Percentiles rank a stretch among this genome's conserved stretches.
phyloP scores from a whole-genome alignment of 2,113 vertebrate genomes.

The Nothoprocta pentlandii region DNA sequence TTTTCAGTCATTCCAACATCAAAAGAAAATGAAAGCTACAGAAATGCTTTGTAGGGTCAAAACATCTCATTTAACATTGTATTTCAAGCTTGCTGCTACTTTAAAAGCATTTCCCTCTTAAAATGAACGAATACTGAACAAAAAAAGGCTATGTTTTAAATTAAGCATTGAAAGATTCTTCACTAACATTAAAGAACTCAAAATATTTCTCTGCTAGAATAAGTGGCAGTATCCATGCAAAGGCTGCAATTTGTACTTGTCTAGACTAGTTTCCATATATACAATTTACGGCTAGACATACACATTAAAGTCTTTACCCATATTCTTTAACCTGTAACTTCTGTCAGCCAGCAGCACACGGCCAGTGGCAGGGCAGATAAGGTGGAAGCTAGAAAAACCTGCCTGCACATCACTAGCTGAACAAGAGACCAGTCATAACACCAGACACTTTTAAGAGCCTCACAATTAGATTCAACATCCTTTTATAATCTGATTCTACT shows the following conservation, averaged over 20 bases:
- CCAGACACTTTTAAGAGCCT: background rate
- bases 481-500: background rate
- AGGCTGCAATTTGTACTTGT: background rate
- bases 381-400: background rate
- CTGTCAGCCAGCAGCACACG: background rate
- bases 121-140: background rate
- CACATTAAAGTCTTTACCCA: background rate
- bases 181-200: background rate
- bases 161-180: background rate
- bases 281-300: background rate
- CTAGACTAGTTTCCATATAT: background rate
- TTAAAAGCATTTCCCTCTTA: background rate
- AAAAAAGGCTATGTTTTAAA: background rate
- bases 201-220: background rate
- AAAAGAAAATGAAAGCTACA: background rate
- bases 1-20: background rate
- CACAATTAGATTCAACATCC: background rate
- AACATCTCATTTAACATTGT: background rate
- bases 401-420: background rate
- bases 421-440: background rate
- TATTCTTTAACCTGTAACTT: background rate
- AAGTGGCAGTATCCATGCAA: background rate
- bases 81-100: background rate
- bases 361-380: background rate
- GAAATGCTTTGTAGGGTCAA: background rate